Conservation (phyloP, 2,113 vertebrate genomes). For the Colossoma macropomum region DNA sequence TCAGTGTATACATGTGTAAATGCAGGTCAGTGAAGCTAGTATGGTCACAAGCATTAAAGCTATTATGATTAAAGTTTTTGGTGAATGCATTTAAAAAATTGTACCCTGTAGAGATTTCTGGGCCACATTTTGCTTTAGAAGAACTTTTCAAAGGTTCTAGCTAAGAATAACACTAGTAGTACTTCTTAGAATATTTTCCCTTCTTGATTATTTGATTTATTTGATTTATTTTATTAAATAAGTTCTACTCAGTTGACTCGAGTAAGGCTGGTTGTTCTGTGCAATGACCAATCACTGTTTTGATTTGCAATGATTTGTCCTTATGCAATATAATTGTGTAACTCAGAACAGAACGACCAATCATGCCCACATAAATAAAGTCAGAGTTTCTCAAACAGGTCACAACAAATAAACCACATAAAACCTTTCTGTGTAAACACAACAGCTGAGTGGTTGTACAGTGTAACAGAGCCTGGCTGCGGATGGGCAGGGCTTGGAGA, state of each 20-base stretch:
- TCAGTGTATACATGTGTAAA: too few relatives aligned
- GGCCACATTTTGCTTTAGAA: too few relatives aligned
- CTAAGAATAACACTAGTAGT: too few relatives aligned
- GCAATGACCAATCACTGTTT: background rate
- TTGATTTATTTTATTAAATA: background rate
- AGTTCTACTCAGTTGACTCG: background rate
- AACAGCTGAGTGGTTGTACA: background rate
- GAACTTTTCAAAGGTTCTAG: too few relatives aligned
- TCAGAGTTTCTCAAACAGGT: background rate
- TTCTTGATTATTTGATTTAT: too few relatives aligned
- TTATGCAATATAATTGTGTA: background rate
- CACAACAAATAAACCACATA: constrained; percentile 2
- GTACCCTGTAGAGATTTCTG: too few relatives aligned
- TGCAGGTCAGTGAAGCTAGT: too few relatives aligned
- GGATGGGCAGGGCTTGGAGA: background rate
- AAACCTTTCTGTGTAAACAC: background rate
- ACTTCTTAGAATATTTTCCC: too few relatives aligned
- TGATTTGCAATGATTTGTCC: background rate
- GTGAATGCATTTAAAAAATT: too few relatives aligned
- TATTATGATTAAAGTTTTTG: too few relatives aligned
- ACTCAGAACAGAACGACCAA: background rate
- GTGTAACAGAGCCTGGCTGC: background rate
- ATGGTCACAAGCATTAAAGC: too few relatives aligned
- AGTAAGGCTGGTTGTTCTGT: background rate
- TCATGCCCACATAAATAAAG: constrained; percentile 5